Evolutionary conservation across 2,113 vertebrate species (phyloP).

Genomic region (Pao palembangensis): DNA sequence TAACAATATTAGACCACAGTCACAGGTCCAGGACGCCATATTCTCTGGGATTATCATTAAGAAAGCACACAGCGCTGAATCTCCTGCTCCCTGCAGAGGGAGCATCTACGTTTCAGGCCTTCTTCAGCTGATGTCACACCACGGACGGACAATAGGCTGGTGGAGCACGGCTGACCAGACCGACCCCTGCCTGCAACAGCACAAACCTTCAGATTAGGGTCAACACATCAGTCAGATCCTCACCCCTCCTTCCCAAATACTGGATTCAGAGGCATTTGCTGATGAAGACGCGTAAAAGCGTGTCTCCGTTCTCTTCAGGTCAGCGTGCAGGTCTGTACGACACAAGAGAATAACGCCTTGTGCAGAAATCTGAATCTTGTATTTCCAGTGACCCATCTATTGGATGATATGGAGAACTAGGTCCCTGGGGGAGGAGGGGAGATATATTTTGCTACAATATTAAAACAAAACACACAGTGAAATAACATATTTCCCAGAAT

Average conservation of each 20-base stretch:
- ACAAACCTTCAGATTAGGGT: constrained; percentile 71
- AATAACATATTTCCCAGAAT: too few species aligned
- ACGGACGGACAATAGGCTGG: constrained; percentile 47
- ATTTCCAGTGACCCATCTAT: constrained; percentile 68
- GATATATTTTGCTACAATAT: too few species aligned
- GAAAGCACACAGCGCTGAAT: constrained; percentile 12
- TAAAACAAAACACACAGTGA: too few species aligned
- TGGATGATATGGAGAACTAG: constrained; percentile 55
- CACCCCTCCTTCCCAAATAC: constrained; percentile 48
- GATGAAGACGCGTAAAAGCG: constrained; percentile 65
- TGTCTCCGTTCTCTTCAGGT: constrained; percentile 67
- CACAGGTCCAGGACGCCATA: background rate
- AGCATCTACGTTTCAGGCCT: constrained; percentile 53
- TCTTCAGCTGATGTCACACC: constrained; percentile 38
- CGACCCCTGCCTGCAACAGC: constrained; percentile 62
- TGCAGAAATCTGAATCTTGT: constrained; percentile 62
- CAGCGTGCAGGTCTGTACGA: constrained; percentile 63
- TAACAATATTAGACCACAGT: too few species aligned
- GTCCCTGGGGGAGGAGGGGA: constrained; percentile 48
- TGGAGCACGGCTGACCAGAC: constrained; percentile 67
- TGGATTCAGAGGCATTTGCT: constrained; percentile 47
- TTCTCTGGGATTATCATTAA: constrained; percentile 14
- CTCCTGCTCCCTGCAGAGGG: constrained; percentile 8
- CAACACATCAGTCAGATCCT: constrained; percentile 56
- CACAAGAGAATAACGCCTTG: constrained; percentile 38